Base-by-base conservation (phyloP, 2,113 vertebrate genomes). In the Semicossyphus pulcher region DNA sequence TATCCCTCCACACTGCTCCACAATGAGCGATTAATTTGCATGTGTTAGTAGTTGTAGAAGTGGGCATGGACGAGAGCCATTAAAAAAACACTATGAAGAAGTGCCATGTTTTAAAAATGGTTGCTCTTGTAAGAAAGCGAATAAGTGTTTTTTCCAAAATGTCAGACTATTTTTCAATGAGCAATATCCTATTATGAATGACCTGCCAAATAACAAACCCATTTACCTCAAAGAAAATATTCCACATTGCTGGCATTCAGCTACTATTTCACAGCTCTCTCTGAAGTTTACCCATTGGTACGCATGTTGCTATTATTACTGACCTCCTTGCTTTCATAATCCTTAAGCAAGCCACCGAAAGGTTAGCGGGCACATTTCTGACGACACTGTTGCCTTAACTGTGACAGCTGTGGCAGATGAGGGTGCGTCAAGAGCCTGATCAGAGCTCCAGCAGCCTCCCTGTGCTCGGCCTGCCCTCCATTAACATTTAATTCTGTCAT, bases 401-500 rank as follows among this genome's bases (percentile, higher is more conserved):
- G 3, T 83, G 78, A 87, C 86, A 83, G 81, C 62, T 69, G 23
- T 1, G 25, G 63, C 45, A 76, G 82, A 84, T 65, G 74, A 81
- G 52, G 26, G 47, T 70, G 80, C 52, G 9, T 59, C 23, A 68
- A 64, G 54, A 61, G 81, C 9, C 48, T 45, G 36, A 72, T 78
- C 67, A 72, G 56, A 73, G 67, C 74, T 39, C 15, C 61, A 23
- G 41, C 66, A 69, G 62, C 64, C 47, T 72, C 58, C 61, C 68
- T 74, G 63, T 57, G 76, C 48, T 20, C 64, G 72, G 65, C 78
- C 85, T 76, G 71, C 39, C 76, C 56, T 83, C 86, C 88, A 94
- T 93, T 93, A 91, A 78, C 85, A 86, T 89, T 83, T 89, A 45
- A 86, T 77, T 76, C 72, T 77, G 73, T 78, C 69, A 72, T 78